Evolutionary conservation across 2,888 invertebrate genomes (phyloP).

Genomic region (Carcina quercana): DNA sequence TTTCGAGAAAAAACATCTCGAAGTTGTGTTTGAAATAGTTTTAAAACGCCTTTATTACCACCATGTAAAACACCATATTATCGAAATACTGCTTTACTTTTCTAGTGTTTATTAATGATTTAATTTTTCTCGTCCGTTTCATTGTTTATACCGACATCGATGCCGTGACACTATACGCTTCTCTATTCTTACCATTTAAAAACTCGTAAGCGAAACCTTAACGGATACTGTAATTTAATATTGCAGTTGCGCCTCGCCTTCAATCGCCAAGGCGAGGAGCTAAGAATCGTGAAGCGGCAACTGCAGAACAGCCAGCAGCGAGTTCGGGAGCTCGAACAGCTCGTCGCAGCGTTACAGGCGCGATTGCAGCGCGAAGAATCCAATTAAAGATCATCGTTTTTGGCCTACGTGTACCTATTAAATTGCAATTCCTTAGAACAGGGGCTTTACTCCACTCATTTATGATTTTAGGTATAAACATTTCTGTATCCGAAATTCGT

Average conservation of each 20-base stretch:
- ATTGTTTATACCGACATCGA: neutral
- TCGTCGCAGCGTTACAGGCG: constrained; percentile 77
- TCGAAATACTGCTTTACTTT: neutral
- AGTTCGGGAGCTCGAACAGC: constrained; percentile 87
- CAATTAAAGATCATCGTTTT: too few species aligned
- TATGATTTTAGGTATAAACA: too few species aligned
- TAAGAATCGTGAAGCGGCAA: constrained; percentile 84
- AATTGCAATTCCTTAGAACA: neutral
- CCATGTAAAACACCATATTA: too few species aligned
- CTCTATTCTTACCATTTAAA: neutral
- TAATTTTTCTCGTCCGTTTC: neutral
- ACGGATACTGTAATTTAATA: too few species aligned
- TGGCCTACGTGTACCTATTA: neutral
- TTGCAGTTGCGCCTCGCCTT: constrained; percentile 83
- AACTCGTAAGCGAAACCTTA: neutral
- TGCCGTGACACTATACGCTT: neutral
- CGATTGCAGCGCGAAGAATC: constrained; percentile 34
- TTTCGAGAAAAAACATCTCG: too few species aligned
- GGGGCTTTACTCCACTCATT: too few species aligned
- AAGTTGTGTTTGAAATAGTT: too few species aligned
- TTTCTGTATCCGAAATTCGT: too few species aligned
- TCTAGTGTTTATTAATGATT: neutral
- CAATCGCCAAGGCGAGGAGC: constrained; percentile 85
- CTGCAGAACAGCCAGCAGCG: constrained; percentile 85
- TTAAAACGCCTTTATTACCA: too few species aligned